Evolutionary conservation across 1,140 invertebrate genomes (phyloP), one percentile per base, ranked within the genome.

Genomic region (Drosophila auraria): DNA sequence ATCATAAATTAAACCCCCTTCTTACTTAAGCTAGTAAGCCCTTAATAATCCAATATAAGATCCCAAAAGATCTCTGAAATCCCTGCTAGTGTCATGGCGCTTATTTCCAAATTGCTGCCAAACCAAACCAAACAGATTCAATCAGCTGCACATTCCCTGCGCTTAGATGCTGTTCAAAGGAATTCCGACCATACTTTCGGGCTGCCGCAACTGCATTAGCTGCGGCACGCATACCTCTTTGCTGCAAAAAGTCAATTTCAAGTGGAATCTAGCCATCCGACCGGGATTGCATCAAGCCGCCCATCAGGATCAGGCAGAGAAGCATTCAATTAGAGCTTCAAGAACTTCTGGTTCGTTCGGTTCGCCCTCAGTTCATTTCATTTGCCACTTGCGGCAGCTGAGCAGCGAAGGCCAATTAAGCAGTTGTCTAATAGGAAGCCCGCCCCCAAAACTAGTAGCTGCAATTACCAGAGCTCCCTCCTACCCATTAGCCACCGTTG

Each of bases 361-460:
- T 12, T 27, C 25, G 50, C 57, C 38, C 40, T 44, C 44, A 3
- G 14, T 44, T 25, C 49, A 58, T 62, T 54, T 25, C 23, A 23
- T 50, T 20, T 30, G 11, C 54, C 49, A 49, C 33, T 30, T 23
- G 12, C 47, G 20, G 56, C 14, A 36, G 27, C 27, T 36, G 14
- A 30, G 59, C 54, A 38, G 40, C 23, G 53, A 54, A 62, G 70
- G 65, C 81, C 77, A 83, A 83, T 83, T 80, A 83, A 83, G 71
- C 62, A 61, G 64, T 83, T 83, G 76, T 83, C 81, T 80, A 60
- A 59, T 50, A 58, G 58, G 66, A 60, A 61, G 60, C 44, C 64
- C 42, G 72, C 82, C 82, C 49, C 27, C 15, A 11, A 49, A 57
- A 57, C 71, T 53, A 50, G 53, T 14, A 56, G 60, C 25, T 63